Evolutionary conservation across 2,113 vertebrate species (phyloP), one percentile per base, ranked within the genome.

Genomic region (Tor tambroides): DNA sequence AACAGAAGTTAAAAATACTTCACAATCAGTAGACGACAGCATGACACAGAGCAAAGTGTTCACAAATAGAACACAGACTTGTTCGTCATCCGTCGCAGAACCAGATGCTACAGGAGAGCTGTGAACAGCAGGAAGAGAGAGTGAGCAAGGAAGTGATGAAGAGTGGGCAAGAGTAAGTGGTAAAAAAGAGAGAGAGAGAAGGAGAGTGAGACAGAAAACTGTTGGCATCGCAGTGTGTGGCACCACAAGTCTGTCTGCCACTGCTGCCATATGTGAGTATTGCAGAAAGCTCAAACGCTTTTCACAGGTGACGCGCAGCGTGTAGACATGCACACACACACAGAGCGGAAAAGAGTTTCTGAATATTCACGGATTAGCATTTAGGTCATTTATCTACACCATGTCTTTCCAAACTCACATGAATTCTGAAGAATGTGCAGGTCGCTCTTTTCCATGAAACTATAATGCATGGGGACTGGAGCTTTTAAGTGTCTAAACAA

Each of bases 191-290:
- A 83, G 46, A 85, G 61, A 85, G 43, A 80, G 32, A 85, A 30
- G 75, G n/a, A 80, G 86, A 63, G 75, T 23, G 67, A 35, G 63
- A 35, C 4, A 85, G 7, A 76, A 85, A 76, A 69, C 61, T 65
- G 51, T 71, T 69, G 43, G 61, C 21, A 69, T 71, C 80, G 69
- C 85, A 43, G 38, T 65, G 21, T 83, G 23, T 83, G 80, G 63
- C 71, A 72, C 43, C 79, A 90, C 81, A 85, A 85, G 83, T 59
- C 46, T 59, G 82, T 88, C 75, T 61, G 74, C 61, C 74, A 77
- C 26, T 1, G 54, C 46, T 28, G 38, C 79, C 76, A 84, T 61
- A 80, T 80, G 76, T 28, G 63, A 79, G 30, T 51, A 65, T 85
- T 79, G 67, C 85, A 71, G 63, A 69, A 80, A 78, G 43, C 49